Evolutionary conservation across 2,888 invertebrate species (phyloP).

Genomic region (Ectobius pallidus): DNA sequence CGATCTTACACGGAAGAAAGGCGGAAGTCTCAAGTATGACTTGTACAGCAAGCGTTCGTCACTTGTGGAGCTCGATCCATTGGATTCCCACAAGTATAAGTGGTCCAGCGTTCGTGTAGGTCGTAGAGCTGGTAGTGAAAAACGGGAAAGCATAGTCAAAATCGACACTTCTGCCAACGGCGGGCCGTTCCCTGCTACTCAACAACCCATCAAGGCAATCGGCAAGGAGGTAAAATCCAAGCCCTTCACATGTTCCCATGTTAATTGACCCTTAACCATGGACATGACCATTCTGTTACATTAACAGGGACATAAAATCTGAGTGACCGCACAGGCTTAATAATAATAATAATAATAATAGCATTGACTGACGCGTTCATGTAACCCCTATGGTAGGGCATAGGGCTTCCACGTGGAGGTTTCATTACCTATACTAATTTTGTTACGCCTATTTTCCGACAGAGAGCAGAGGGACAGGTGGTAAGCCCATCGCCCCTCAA

Average conservation of each 20-base stretch:
- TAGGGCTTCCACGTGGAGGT: no score
- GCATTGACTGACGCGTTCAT: no score
- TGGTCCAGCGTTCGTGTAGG: conserved; percentile 70
- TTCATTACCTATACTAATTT: no score
- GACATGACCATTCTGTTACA: no score
- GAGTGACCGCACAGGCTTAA: background rate
- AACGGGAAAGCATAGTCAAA: conserved; percentile 66
- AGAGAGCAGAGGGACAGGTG: no score
- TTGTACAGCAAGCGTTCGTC: conserved; percentile 36
- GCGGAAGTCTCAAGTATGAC: conserved; percentile 37
- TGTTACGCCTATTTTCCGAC: no score
- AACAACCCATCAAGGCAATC: conserved; percentile 52
- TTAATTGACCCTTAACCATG: no score
- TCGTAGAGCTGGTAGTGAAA: conserved; percentile 60
- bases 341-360: background rate
- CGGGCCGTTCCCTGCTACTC: conserved; percentile 27
- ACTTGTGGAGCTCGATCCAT: conserved; percentile 13
- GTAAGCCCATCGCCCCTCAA: no score
- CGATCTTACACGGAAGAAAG: conserved; percentile 13
- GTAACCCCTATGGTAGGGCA: no score
- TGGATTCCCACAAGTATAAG: conserved; percentile 51
- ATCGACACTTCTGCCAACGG: conserved; percentile 58
- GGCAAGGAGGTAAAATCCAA: conserved; percentile 66
- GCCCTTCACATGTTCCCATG: no score
- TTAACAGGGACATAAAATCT: background rate